Evolutionary conservation across 2,888 invertebrate genomes (phyloP), one percentile per base, ranked within the genome.

Genomic region (Criorhina ranunculi): DNA sequence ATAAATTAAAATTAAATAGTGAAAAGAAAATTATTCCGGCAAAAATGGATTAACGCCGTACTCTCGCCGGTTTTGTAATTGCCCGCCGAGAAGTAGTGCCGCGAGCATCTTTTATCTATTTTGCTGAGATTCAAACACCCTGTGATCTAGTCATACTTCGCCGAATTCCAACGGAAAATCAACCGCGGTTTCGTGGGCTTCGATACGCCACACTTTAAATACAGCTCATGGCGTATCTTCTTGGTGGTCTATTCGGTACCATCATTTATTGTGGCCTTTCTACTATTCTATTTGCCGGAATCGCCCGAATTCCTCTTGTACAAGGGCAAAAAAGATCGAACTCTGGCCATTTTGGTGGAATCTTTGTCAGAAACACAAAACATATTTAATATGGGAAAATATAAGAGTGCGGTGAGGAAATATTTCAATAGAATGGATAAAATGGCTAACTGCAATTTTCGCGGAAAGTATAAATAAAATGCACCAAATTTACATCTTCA

Each of bases 91-190:
- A n/a, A n/a, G n/a, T n/a, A n/a, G n/a, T n/a, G n/a, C n/a, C n/a
- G n/a, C n/a, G n/a, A n/a, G n/a, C n/a, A n/a, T n/a, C n/a, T n/a
- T n/a, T n/a, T n/a, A n/a, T n/a, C n/a, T n/a, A n/a, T n/a, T n/a
- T n/a, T n/a, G n/a, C n/a, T n/a, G n/a, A n/a, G n/a, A n/a, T n/a
- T n/a, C n/a, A n/a, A n/a, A n/a, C n/a, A n/a, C n/a, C 98, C 98
- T 79, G 97, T 98, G 87, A 97, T 98, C 92, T 98, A 98, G 96
- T 96, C 98, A 19, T 98, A 98, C 92, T 98, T 97, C 92, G 97
- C 97, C 82, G 98, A 98, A 93, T 98, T 98, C 92, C 98, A 98
- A 92, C 97, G 98, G 75, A 97, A 96, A 92, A 94, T 95, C 88
- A 96, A 96, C 90, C 94, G 98, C 88, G 98, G 98, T 66, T 96